Base-by-base conservation (phyloP, 2,888 invertebrate species). In the Heliconius sara region DNA sequence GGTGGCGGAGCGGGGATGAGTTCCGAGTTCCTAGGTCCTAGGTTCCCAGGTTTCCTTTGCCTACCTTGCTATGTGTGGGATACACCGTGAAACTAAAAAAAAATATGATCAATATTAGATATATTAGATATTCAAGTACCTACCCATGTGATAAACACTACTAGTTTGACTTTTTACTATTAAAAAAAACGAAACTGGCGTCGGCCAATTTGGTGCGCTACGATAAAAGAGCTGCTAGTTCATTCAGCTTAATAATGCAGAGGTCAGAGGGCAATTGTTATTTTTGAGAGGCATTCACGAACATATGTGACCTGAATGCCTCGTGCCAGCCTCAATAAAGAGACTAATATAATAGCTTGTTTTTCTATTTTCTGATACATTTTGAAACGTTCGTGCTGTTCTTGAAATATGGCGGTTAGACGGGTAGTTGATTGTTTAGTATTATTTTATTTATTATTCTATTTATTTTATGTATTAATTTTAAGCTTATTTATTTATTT, bases 191-290 rank as follows among this genome's bases (percentile, higher is more conserved):
- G 5, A 12, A 25, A 65, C 70, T 70, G 43, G 70, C 25, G 43
- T 47, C 43, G 70, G 70, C 43, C 70, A 70, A 70, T 70, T 70
- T 70, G 25, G 70, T 70, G 16, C 43, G 70, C 25, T 47, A 71
- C 30, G 60, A 66, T 43, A 74, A 74, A 68, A 74, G 60, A 78
- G 39, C 52, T 19, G 68, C 60, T 16, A 39, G 74, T 74, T 27
- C 39, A 43, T 74, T 74, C 74, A 39, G 74, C 74, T 74, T 63
- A 74, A 74, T 74, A 74, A 74, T 74, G 74, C 73, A 63, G 16
- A 74, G 74, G 74, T 74, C 74, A 74, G 74, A 63, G 25, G 63
- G 63, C 74, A 74, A 74, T 74, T 74, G 74, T 74, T 74, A 63
- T 74, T 39, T 74, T 74, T 74, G 74, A 74, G 74, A 74, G 63